A percentile compares a stretch with the other conserved stretches of the same genome.
Conservation (phyloP, 2,113 vertebrate genomes). For the Pedetes capensis region DNA sequence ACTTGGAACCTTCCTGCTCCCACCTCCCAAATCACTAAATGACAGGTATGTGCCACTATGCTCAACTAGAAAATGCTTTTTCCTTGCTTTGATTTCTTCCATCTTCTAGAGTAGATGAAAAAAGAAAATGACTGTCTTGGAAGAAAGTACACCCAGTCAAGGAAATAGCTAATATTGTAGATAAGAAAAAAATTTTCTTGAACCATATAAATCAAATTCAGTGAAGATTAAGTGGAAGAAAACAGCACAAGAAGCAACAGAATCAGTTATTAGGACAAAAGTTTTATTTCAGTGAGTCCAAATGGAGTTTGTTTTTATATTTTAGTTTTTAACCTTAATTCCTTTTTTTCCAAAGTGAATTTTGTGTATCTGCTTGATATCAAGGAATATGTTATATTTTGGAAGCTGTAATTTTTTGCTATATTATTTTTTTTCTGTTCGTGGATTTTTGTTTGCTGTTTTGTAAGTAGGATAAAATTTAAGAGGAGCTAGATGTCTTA, state of each 20-base stretch:
- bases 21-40: no score
- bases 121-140: background rate
- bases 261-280: background rate
- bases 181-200: constrained; percentile 23
- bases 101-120: background rate
- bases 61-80: background rate
- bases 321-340: background rate
- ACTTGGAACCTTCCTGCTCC: no score
- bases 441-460: constrained; percentile 29
- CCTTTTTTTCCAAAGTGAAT: constrained; percentile 19
- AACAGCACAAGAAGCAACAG: background rate
- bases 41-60: no score
- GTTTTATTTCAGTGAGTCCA: constrained; percentile 16
- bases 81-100: background rate
- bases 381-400: constrained; percentile 8
- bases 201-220: background rate
- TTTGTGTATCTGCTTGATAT: background rate
- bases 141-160: background rate
- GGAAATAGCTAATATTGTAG: background rate
- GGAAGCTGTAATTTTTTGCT: background rate
- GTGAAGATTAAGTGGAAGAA: constrained; percentile 5
- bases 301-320: background rate
- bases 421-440: background rate
- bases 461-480: background rate
- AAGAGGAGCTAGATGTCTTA: background rate